A percentile compares a stretch with the other conserved stretches of the same genome.
These are phyloP conservation scores for Meandrina meandrites DNA, from an alignment of 92 coral and sea anemone genomes.

Conservation along the genomic window DNA sequence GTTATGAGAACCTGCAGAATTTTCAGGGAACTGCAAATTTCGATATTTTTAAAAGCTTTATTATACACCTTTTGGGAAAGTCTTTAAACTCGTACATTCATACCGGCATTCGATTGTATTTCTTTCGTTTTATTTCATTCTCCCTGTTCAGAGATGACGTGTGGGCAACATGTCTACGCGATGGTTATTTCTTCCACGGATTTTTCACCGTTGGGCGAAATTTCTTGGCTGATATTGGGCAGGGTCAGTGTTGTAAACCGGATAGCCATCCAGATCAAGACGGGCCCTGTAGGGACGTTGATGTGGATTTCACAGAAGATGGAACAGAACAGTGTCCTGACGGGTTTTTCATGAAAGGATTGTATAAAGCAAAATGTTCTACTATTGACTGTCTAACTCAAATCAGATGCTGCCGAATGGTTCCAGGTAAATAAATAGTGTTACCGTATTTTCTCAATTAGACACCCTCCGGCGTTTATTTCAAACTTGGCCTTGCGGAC, in stretches of 20 bases:
- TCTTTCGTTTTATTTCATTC: neutral
- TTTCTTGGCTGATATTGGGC: neutral
- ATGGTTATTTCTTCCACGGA: neutral
- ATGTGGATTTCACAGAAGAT: slow-evolving; percentile 7
- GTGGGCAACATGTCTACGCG: neutral
- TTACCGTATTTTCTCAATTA: no score
- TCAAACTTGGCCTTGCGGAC: no score
- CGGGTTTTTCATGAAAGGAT: neutral
- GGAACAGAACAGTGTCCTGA: neutral
- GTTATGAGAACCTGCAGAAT: neutral
- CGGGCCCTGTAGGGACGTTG: neutral
- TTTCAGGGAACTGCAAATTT: neutral
- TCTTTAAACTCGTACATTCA: neutral
- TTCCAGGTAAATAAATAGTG: neutral
- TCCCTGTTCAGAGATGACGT: neutral
- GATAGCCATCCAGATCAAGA: neutral
- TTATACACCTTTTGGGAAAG: neutral
- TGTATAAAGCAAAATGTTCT: neutral
- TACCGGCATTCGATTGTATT: neutral
- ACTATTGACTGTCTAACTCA: slow-evolving; percentile 3
- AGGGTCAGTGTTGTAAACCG: slow-evolving; percentile 5
- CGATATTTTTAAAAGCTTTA: no score
- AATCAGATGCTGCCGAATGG: slow-evolving; percentile 3
- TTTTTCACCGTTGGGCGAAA: slow-evolving; percentile 20
- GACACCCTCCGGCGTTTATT: no score